Base-by-base conservation (phyloP, 2,113 vertebrate species). In the Gulo gulo region DNA sequence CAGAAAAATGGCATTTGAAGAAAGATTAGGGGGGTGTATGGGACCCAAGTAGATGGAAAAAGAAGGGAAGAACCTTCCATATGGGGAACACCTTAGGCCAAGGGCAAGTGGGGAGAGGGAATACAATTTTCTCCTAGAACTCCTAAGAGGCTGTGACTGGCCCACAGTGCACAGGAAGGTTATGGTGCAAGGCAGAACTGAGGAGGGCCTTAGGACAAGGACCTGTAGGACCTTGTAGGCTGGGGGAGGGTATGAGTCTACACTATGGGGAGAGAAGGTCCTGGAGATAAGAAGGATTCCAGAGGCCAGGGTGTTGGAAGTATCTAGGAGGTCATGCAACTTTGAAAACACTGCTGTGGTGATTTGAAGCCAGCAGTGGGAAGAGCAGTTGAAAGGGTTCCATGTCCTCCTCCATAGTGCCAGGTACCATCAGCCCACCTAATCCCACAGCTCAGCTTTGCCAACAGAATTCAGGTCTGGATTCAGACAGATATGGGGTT, bases 361-460 rank as follows among this genome's bases (percentile, higher is more conserved):
- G 16, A 26, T 26, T 52, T 24, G 29, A 34, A 69, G 36, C 0
- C n/a, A 55, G n/a, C 0, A 3, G 36, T 10, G 10, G 24, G 57
- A 55, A n/a, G 23, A 57, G 31, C 18, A 47, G 12, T 36, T 10
- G 15, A 50, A 23, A 47, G 23, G 31, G 42, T 12, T 47, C 67
- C 36, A 7, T 0, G 13, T 34, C 55, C 26, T 23, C 34, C 12
- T 20, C 8, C 16, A 2, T 0, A 57, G 45, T 4, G 6, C 7
- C 23, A 6, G 13, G 20, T 36, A 39, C 45, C 5, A 0, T 23
- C 74, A 7, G 55, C 45, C 12, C 1, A 31, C 45, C 9, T 36
- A 4, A 29, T 14, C 24, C 79, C 34, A n/a, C 18, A 7, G 39
- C 4, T 1, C 1, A 16, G 79, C 47, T 78, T 36, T 11, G 36